Evolutionary conservation across 1,140 invertebrate genomes (phyloP).

Genomic region (Sitophilus oryzae): DNA sequence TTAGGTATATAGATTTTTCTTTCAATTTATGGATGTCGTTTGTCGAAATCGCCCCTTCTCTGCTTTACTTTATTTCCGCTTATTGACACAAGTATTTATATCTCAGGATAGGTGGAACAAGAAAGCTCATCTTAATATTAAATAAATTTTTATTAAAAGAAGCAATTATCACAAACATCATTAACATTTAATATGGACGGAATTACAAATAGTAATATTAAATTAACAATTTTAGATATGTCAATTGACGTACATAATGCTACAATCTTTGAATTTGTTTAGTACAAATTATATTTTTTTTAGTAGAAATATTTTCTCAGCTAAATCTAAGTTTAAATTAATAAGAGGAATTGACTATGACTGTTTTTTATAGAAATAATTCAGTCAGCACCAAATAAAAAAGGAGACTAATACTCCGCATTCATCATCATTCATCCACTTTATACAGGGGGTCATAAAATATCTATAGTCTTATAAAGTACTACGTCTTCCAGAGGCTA

Average conservation of each 20-base stretch:
- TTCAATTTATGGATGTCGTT: too few species aligned
- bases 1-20: too few species aligned
- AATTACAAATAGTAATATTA: conserved; percentile 29
- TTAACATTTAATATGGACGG: conserved; percentile 29
- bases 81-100: too few species aligned
- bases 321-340: conserved; percentile 25
- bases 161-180: conserved; percentile 43
- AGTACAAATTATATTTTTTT: conserved; percentile 22
- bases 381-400: conserved; percentile 43
- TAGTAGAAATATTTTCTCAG: conserved; percentile 29
- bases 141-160: conserved; percentile 41
- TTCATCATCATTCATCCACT: conserved; percentile 39
- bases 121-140: conserved; percentile 26
- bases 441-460: conserved; percentile 39
- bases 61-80: too few species aligned
- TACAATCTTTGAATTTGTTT: conserved; percentile 3
- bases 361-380: conserved; percentile 32
- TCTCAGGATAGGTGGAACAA: conserved; percentile 3
- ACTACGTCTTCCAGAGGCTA: conserved; percentile 44
- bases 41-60: too few species aligned
- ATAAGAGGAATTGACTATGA: conserved; percentile 37
- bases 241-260: conserved; percentile 11
- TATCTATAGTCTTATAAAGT: conserved; percentile 42
- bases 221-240: background rate
- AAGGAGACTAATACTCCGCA: conserved; percentile 33